A percentile compares a stretch with the other conserved stretches of the same genome.
Conservation (phyloP, 2,888 invertebrate species). For the Thelaira solivaga region DNA sequence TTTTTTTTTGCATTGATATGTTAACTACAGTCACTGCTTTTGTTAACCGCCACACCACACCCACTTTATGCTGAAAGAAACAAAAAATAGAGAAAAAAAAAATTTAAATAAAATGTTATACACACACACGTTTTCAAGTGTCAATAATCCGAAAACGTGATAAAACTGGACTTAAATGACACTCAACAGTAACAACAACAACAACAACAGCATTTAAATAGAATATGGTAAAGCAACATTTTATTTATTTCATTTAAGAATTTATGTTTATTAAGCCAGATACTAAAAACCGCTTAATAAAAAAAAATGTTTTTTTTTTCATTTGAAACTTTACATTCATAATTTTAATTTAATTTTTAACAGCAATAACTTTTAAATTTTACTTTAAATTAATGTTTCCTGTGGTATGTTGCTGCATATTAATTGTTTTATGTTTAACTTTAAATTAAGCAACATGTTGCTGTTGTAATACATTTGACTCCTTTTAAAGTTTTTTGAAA, state of each 20-base stretch:
- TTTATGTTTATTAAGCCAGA: no score
- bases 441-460: slow-evolving; percentile 3
- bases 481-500: neutral
- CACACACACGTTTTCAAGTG: slow-evolving; percentile 47
- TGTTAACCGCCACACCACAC: slow-evolving; percentile 50
- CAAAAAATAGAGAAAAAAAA: neutral
- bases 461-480: neutral
- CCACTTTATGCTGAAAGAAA: slow-evolving; percentile 32
- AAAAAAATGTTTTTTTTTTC: no score
- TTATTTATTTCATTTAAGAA: no score
- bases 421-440: no score
- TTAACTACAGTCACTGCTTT: slow-evolving; percentile 10
- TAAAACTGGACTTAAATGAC: slow-evolving; percentile 59
- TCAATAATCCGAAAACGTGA: slow-evolving; percentile 61
- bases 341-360: neutral
- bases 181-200: no score
- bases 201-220: slow-evolving; percentile 32
- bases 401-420: no score
- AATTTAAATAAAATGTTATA: neutral
- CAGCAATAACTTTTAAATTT: no score
- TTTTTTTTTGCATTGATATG: slow-evolving; percentile 35
- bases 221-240: neutral
- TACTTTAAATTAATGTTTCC: no score
- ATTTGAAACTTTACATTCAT: no score
- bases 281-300: no score